Conservation (phyloP, 2,888 invertebrate species). For the Acrocyrtus sp. region DNA sequence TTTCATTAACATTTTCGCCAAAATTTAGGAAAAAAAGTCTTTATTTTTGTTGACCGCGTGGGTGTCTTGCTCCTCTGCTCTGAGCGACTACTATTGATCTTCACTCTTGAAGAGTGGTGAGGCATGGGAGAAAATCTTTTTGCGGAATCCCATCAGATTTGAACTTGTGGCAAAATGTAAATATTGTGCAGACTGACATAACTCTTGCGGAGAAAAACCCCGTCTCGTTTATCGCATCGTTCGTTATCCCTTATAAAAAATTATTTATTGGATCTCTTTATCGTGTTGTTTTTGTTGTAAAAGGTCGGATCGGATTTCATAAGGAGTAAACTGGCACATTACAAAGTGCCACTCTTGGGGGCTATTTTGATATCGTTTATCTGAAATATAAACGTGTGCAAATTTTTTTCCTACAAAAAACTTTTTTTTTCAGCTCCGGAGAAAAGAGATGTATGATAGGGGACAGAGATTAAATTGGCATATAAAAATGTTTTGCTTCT, state of each 20-base stretch:
- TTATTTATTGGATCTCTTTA: conserved; percentile 5
- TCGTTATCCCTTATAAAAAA: background rate
- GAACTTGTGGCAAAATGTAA: background rate
- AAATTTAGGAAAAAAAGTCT: no score
- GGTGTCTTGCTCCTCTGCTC: background rate
- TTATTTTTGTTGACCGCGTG: conserved; percentile 8
- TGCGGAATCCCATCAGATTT: background rate
- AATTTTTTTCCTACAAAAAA: no score
- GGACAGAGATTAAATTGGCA: no score
- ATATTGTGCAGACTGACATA: background rate
- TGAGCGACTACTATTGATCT: background rate
- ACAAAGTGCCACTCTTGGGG: background rate
- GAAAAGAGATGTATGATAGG: no score
- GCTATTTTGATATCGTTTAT: background rate
- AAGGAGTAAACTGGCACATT: background rate
- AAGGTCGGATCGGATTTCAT: conserved; percentile 15
- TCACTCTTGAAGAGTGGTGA: background rate
- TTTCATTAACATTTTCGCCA: conserved; percentile 28
- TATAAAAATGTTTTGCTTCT: no score
- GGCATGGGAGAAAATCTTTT: background rate
- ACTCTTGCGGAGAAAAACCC: background rate
- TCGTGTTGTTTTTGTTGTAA: conserved; percentile 4
- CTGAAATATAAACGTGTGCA: no score
- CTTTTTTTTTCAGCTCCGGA: no score
- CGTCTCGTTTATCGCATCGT: background rate